phyloP scores from a whole-genome alignment of 2,888 invertebrate species.

The Reticulitermes lucifugus region DNA sequence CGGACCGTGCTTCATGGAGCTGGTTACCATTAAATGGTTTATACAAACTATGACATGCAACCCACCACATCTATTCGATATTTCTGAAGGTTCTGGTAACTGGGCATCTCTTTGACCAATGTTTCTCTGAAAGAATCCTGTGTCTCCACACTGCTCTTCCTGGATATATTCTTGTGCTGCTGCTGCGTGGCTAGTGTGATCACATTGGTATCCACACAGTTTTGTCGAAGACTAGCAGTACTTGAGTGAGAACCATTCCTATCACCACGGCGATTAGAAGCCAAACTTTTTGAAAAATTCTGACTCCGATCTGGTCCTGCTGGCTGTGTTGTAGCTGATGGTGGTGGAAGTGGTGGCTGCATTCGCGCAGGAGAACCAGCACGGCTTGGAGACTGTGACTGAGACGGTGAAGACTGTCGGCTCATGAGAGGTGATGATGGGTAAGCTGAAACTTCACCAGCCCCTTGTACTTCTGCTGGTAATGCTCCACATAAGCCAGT shows the following conservation, averaged over 20 bases:
- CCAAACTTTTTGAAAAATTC: constrained; percentile 13
- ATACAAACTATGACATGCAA: background rate
- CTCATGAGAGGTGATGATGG: constrained; percentile 77
- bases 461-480: constrained; percentile 59
- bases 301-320: constrained; percentile 56
- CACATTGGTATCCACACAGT: constrained; percentile 58
- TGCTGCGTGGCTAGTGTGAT: constrained; percentile 52
- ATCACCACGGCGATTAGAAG: background rate
- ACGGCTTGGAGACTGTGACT: constrained; percentile 70
- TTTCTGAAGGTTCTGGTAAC: constrained; percentile 62
- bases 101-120: constrained; percentile 59
- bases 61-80: constrained; percentile 63
- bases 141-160: constrained; percentile 56
- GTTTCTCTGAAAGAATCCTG: constrained; percentile 60
- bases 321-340: constrained; percentile 62
- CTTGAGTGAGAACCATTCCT: constrained; percentile 6
- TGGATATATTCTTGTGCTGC: constrained; percentile 56
- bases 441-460: constrained; percentile 58
- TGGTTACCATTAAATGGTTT: background rate
- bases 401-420: constrained; percentile 80
- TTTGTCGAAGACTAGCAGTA: constrained; percentile 58
- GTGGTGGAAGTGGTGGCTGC: constrained; percentile 63
- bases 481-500: constrained; percentile 60
- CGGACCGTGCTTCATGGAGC: too few species aligned
- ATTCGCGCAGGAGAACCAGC: constrained; percentile 75